A percentile compares a stretch with the other conserved stretches of the same genome.
phyloP scores from a whole-genome alignment of 2,113 vertebrate species.

The Urocynchramus pylzowi region DNA sequence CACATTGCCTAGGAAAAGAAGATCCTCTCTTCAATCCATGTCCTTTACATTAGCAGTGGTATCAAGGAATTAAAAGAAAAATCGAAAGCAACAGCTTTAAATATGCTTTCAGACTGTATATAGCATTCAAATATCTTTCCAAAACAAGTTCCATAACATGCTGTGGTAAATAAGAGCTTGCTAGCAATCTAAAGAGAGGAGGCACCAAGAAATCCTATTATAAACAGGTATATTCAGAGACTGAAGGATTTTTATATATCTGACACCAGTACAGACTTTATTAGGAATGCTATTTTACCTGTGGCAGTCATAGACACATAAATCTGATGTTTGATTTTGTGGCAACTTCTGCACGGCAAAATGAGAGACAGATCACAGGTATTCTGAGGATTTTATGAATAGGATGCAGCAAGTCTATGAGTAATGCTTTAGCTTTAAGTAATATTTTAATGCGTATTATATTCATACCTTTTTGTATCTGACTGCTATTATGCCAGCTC shows the following conservation, averaged over 20 bases:
- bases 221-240: not conserved
- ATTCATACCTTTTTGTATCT: not conserved
- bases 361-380: not conserved
- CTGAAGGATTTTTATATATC: not conserved
- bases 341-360: conserved; percentile 30
- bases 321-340: not conserved
- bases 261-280: not conserved
- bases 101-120: conserved; percentile 41
- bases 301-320: conserved; percentile 10
- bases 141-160: not conserved
- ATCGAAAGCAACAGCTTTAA: conserved; percentile 57
- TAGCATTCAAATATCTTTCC: not conserved
- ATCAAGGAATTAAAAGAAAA: conserved; percentile 67
- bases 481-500: not conserved
- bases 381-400: not conserved
- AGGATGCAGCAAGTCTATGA: not conserved
- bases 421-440: not conserved
- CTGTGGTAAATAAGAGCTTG: not conserved
- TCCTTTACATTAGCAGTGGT: conserved; percentile 69
- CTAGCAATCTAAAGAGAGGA: not conserved
- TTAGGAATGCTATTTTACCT: not conserved
- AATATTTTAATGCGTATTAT: not conserved
- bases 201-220: not conserved
- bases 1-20: conserved; percentile 75
- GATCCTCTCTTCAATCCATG: conserved; percentile 75